phyloP scores from a whole-genome alignment of 2,797 vertebrate genomes.

The Hyperoplus lanceolatus region DNA sequence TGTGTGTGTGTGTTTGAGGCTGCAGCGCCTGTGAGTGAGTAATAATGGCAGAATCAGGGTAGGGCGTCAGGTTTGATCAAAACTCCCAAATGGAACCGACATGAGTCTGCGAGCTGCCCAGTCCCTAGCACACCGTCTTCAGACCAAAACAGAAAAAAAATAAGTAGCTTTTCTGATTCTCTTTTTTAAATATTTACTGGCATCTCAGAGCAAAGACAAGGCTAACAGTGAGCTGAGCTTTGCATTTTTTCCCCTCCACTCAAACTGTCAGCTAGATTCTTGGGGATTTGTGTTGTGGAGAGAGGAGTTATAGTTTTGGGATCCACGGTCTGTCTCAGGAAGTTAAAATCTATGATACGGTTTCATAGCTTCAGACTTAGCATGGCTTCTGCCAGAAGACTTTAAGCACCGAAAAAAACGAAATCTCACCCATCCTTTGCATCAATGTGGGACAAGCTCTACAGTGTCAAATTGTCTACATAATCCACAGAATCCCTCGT shows the following conservation, averaged over 20 bases:
- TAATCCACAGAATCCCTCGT: constrained; percentile 55
- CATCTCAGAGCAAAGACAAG: constrained; percentile 61
- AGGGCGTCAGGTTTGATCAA: constrained; percentile 69
- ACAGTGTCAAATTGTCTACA: constrained; percentile 17
- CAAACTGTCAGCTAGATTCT: constrained; percentile 69
- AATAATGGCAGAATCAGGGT: constrained; percentile 75
- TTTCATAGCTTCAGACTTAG: constrained; percentile 56
- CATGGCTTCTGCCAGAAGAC: constrained; percentile 42
- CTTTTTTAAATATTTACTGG: constrained; percentile 68
- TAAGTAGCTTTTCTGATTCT: constrained; percentile 56
- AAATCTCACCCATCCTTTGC: constrained; percentile 35
- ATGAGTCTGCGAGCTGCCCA: constrained; percentile 46
- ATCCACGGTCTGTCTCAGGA: constrained; percentile 51
- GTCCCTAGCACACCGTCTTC: constrained; percentile 26
- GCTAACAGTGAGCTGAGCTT: constrained; percentile 55
- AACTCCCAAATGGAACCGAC: constrained; percentile 62
- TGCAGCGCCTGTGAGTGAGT: constrained; percentile 63
- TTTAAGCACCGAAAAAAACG: constrained; percentile 50
- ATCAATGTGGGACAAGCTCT: constrained; percentile 47
- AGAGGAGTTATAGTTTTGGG: constrained; percentile 54
- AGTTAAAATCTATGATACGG: constrained; percentile 56
- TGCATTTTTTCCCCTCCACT: constrained; percentile 52
- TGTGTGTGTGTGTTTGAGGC: constrained; percentile 20
- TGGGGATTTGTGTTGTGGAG: constrained; percentile 61
- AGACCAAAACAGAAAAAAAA: constrained; percentile 58